Percentiles rank a stretch among this genome's conserved stretches.
Evolutionary conservation across 2,797 vertebrate genomes (phyloP).

Genomic region (Dipus sagitta): DNA sequence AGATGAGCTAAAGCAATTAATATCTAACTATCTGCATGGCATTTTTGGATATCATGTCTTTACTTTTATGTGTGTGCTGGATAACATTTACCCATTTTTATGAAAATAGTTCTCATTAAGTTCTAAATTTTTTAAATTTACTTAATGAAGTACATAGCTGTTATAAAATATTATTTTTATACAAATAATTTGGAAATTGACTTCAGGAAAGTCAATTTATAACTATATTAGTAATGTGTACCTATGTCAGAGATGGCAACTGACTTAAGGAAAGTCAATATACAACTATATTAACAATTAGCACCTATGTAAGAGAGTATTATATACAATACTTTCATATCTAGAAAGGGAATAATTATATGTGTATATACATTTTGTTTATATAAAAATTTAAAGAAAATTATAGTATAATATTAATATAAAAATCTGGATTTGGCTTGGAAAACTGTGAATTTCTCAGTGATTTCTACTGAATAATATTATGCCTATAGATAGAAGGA

Average conservation of each 20-base stretch:
- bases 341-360: background rate
- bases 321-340: slow-evolving; percentile 7
- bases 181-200: background rate
- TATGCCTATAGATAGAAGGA: background rate
- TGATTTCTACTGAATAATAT: background rate
- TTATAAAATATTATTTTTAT: background rate
- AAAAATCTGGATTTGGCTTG: background rate
- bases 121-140: background rate
- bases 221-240: too few species aligned
- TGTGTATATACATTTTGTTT: background rate
- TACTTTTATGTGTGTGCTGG: background rate
- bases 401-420: background rate
- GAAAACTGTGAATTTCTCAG: background rate
- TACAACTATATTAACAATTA: background rate
- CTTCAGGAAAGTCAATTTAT: too few species aligned
- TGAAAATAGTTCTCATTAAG: background rate
- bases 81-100: background rate
- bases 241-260: background rate
- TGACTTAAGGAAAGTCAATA: background rate
- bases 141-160: background rate
- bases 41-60: background rate
- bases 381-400: background rate
- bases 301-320: background rate
- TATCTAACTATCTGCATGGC: background rate
- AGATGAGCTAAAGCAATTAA: background rate